A percentile compares a stretch with the other conserved stretches of the same genome.
These are phyloP conservation scores for Matsumyia berberina DNA, from an alignment of 2,888 invertebrate genomes.

Conservation along the genomic window DNA sequence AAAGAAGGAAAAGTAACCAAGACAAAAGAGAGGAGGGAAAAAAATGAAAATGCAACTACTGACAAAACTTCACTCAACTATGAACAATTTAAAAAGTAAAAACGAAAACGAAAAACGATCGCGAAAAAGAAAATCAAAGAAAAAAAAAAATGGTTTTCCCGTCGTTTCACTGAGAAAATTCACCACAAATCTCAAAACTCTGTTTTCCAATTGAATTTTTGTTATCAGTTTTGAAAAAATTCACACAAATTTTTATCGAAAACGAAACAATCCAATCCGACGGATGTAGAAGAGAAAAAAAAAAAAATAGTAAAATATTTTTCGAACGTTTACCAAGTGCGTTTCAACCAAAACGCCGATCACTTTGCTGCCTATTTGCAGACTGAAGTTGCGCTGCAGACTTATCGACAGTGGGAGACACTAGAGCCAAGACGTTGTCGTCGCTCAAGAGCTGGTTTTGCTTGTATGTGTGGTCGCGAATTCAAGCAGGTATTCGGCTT, in stretches of 20 bases:
- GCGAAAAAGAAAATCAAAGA: slow-evolving; percentile 42
- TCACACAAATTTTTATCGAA: slow-evolving; percentile 1
- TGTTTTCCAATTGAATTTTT: neutral
- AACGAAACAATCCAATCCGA: slow-evolving; percentile 35
- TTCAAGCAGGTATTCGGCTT: slow-evolving; percentile 41
- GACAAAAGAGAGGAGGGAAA: slow-evolving; percentile 1
- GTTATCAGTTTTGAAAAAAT: neutral
- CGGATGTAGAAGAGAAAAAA: slow-evolving; percentile 29
- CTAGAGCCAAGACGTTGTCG: slow-evolving; percentile 26
- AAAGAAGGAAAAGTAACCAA: slow-evolving; percentile 25
- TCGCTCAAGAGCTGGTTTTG: slow-evolving; percentile 34
- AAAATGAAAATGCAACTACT: slow-evolving; percentile 72
- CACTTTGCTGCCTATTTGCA: slow-evolving; percentile 83
- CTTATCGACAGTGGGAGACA: slow-evolving; percentile 70
- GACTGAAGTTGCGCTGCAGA: slow-evolving; percentile 81
- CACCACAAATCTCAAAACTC: neutral
- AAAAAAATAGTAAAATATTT: slow-evolving; percentile 13
- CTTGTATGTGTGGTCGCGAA: slow-evolving; percentile 64
- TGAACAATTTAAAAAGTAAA: slow-evolving; percentile 66
- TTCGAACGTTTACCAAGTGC: slow-evolving; percentile 68
- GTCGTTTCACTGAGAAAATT: slow-evolving; percentile 50
- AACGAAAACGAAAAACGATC: slow-evolving; percentile 51
- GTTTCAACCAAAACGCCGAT: slow-evolving; percentile 78
- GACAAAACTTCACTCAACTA: slow-evolving; percentile 77
- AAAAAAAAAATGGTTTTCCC: slow-evolving; percentile 57